Percentiles rank a stretch among this genome's conserved stretches.
Conservation (phyloP, 2,797 vertebrate species). For the Myiothlypis chrysogaster region DNA sequence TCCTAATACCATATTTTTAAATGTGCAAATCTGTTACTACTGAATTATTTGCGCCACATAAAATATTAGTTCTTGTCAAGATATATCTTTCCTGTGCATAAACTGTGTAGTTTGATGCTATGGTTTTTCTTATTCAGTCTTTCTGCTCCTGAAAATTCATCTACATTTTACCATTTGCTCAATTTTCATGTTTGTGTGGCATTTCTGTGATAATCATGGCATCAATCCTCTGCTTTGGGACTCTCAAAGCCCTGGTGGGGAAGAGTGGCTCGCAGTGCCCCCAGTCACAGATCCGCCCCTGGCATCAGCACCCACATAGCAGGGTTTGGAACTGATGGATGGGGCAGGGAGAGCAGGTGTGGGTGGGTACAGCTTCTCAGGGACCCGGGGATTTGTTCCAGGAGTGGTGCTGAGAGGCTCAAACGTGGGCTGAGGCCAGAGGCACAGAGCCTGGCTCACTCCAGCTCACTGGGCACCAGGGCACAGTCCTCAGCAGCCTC, state of each 20-base stretch:
- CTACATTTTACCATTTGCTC: constrained; percentile 26
- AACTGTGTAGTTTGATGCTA: constrained; percentile 30
- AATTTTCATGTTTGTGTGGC: not conserved
- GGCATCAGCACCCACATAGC: not conserved
- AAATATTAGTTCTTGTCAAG: constrained; percentile 53
- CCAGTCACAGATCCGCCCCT: not conserved
- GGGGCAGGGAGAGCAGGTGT: not conserved
- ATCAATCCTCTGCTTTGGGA: not conserved
- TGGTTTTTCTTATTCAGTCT: not conserved
- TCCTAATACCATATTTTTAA: not conserved
- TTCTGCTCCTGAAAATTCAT: constrained; percentile 26
- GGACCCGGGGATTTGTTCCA: not conserved
- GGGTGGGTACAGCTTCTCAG: not conserved
- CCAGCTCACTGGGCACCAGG: not conserved
- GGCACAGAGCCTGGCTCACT: not conserved
- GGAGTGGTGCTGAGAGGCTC: not conserved
- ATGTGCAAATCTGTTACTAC: not conserved
- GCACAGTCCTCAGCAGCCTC: not conserved
- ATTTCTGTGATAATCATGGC: not conserved
- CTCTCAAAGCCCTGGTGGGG: not conserved
- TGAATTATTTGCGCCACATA: constrained; percentile 29
- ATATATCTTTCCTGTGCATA: constrained; percentile 14
- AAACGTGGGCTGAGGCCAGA: not conserved
- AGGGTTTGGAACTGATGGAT: not conserved
- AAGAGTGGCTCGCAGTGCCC: rapidly evolving